phyloP scores from a whole-genome alignment of 2,888 invertebrate genomes.

The Andrena bicolor region DNA sequence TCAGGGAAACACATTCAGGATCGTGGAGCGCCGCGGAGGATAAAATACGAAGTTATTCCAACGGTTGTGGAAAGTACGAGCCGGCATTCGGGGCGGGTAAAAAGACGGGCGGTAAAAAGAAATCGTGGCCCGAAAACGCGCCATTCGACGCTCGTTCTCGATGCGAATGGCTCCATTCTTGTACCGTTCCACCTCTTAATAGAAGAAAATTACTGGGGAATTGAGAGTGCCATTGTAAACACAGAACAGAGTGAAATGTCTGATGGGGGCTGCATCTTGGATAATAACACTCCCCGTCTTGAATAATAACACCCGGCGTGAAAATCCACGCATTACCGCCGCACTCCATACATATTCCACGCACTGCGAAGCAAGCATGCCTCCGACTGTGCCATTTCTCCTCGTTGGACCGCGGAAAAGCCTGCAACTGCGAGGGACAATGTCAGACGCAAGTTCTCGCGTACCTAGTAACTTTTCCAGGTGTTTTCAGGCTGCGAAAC shows the following conservation, averaged over 20 bases:
- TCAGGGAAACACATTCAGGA: conserved; percentile 56
- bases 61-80: conserved; percentile 20
- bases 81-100: neutral
- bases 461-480: conserved; percentile 19
- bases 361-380: neutral
- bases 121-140: conserved; percentile 20
- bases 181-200: conserved; percentile 18
- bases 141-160: neutral
- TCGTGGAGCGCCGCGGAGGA: conserved; percentile 42
- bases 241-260: neutral
- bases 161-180: conserved; percentile 11
- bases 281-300: neutral
- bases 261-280: neutral
- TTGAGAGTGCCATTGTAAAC: neutral
- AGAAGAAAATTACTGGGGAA: neutral
- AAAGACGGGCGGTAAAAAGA: conserved; percentile 6
- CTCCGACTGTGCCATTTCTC: neutral
- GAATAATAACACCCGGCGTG: neutral
- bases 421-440: neutral
- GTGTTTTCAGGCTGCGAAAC: neutral
- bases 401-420: neutral
- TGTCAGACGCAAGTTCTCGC: neutral
- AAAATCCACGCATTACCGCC: neutral
- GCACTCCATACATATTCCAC: neutral
- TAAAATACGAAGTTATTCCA: conserved; percentile 46